Evolutionary conservation across 2,888 invertebrate species (phyloP), one percentile per base, ranked within the genome.

Genomic region (Dryocosmus kuriphilus): DNA sequence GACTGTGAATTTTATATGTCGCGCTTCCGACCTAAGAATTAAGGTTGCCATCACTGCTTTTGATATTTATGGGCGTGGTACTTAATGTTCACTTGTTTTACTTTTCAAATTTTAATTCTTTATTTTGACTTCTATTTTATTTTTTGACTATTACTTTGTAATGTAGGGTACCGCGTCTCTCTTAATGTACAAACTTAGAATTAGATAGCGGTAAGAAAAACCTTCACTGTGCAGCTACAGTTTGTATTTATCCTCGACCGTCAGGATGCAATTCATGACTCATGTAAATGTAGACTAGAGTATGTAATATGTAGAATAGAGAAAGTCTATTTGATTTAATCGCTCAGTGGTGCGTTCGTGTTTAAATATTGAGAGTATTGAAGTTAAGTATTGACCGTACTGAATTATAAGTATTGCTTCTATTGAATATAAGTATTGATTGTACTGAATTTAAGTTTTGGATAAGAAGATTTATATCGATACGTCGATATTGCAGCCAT

Each of bases 1-100:
- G 97, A 98, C 92, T 98, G 98, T 92, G 97, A 97, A 90, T 97
- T 96, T 92, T 98, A 98, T 89, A 96, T 98, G 95, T 96, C 97
- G 81, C 93, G 96, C 88, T 96, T 96, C 91, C 95, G 95, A 88
- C 95, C 95, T 62, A 93, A 94, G 85, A 93, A 93, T 87, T 94
- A 85, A 88, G 81, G 63, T 8, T 75, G 71, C 71, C 71, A 65
- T 77, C 55, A 60, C 19, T 51, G 62, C 32, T 51, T 74, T 75
- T 51, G 19, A 57, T 74, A 30, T 73, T 77, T 77, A 32, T n/a
- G 11, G 46, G n/a, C 51, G 41, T 77, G 38, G 71, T 73, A 79
- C 75, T 76, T 73, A 63, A 80, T 74, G 46, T 38, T 77, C 32
- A 80, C 74, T 76, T 78, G 76, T 57, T 60, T 60, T 60, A 14